Conservation (phyloP, 2,797 vertebrate species). For the Gymnoscopelus braueri region DNA sequence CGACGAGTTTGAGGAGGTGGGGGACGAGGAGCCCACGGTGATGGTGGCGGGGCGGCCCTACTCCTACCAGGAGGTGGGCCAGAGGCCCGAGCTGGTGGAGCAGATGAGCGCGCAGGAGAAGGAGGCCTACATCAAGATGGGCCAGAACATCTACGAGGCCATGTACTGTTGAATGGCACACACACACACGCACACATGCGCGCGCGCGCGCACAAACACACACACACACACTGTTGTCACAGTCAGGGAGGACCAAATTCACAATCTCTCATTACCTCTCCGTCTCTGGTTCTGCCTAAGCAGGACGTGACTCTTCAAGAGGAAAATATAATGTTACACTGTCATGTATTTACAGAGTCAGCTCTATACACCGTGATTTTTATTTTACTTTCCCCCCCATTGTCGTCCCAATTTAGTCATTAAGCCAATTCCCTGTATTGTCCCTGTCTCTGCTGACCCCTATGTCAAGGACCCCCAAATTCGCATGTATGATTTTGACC, state of each 20-base stretch:
- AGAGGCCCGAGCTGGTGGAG: constrained; percentile 92
- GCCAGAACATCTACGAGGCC: constrained; percentile 93
- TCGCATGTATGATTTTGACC: too few relatives aligned
- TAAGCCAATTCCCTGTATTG: too few relatives aligned
- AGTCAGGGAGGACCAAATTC: not conserved
- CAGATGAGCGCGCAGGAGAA: constrained; percentile 96
- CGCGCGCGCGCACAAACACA: not conserved
- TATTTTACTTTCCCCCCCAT: not conserved
- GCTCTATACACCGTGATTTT: not conserved
- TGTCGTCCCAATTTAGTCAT: not conserved
- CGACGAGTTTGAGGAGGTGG: constrained; percentile 94
- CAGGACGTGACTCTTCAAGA: not conserved
- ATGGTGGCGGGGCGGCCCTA: constrained; percentile 88
- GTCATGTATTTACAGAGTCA: constrained; percentile 27
- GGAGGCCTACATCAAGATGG: constrained; percentile 96
- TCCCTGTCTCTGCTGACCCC: too few relatives aligned
- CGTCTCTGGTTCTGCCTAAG: not conserved
- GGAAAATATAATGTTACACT: constrained; percentile 25
- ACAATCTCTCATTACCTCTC: not conserved
- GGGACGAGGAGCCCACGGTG: constrained; percentile 89
- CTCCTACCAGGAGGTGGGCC: constrained; percentile 93
- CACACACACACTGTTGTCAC: not conserved
- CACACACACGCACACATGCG: not conserved
- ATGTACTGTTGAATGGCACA: constrained; percentile 83
- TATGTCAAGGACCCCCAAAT: too few relatives aligned